Evolutionary conservation across 2,797 vertebrate species (phyloP).

Genomic region (Hyperoplus lanceolatus): DNA sequence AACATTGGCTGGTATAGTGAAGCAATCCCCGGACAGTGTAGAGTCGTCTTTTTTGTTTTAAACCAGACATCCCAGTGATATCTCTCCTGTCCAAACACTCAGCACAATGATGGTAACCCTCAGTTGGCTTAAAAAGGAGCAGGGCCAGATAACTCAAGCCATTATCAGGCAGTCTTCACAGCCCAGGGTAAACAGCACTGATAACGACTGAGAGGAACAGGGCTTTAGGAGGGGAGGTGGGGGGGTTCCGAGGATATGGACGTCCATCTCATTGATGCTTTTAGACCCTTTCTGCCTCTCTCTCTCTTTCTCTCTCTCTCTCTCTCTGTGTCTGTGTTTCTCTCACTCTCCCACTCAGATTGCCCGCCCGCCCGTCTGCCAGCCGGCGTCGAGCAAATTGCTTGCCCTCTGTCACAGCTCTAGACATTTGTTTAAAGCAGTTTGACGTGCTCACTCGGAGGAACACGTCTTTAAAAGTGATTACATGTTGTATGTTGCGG

Average conservation of each 20-base stretch:
- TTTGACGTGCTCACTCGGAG: slow-evolving; percentile 62
- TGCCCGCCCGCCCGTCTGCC: slow-evolving; percentile 58
- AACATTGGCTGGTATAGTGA: slow-evolving; percentile 23
- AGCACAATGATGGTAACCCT: slow-evolving; percentile 80
- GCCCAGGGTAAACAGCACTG: slow-evolving; percentile 80
- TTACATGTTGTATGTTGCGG: slow-evolving; percentile 74
- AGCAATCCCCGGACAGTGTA: slow-evolving; percentile 48
- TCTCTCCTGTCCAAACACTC: slow-evolving; percentile 83
- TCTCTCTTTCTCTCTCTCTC: slow-evolving; percentile 37
- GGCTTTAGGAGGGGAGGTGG: slow-evolving; percentile 5
- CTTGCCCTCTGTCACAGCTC: slow-evolving; percentile 63
- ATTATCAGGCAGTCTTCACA: slow-evolving; percentile 82
- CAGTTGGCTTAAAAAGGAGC: slow-evolving; percentile 78
- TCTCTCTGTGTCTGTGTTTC: slow-evolving; percentile 35
- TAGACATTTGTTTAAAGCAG: slow-evolving; percentile 75
- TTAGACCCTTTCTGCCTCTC: slow-evolving; percentile 46
- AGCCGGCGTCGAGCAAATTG: slow-evolving; percentile 63
- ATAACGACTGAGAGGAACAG: slow-evolving; percentile 73
- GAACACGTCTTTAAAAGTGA: slow-evolving; percentile 75
- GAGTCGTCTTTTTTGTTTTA: slow-evolving; percentile 72
- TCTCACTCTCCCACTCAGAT: slow-evolving; percentile 69
- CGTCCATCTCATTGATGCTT: slow-evolving; percentile 75
- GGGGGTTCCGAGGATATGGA: slow-evolving; percentile 52
- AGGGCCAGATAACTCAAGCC: slow-evolving; percentile 70
- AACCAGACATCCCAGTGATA: slow-evolving; percentile 81